These are phyloP conservation scores for Capitella teleta DNA, from an alignment of 1,140 invertebrate species.

Conservation along the genomic window DNA sequence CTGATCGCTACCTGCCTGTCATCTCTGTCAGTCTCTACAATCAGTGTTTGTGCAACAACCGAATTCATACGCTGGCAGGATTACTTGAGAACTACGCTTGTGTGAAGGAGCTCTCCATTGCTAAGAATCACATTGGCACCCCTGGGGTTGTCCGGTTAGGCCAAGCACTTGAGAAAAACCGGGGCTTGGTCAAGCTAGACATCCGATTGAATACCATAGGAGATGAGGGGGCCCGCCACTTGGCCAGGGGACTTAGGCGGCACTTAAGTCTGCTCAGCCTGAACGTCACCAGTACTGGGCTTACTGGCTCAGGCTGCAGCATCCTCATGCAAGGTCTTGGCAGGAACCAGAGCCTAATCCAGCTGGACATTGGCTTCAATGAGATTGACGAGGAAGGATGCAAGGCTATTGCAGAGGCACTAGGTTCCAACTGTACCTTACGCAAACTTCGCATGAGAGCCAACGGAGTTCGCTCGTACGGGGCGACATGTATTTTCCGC, in stretches of 20 bases:
- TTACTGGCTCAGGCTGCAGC: constrained; percentile 2
- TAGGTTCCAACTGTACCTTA: background rate
- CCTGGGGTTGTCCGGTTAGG: background rate
- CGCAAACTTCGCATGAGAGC: constrained; percentile 2
- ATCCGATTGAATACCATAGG: constrained; percentile 29
- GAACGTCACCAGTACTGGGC: constrained; percentile 28
- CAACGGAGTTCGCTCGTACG: constrained; percentile 20
- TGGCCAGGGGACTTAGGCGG: constrained; percentile 21
- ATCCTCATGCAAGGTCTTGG: constrained; percentile 5
- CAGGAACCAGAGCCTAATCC: constrained; percentile 4
- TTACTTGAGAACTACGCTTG: constrained; percentile 5
- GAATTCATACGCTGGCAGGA: background rate
- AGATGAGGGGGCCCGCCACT: constrained; percentile 19
- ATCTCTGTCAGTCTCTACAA: constrained; percentile 2
- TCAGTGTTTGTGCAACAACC: background rate
- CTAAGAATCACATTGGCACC: constrained; percentile 8
- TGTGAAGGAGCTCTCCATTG: constrained; percentile 10
- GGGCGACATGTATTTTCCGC: constrained; percentile 18
- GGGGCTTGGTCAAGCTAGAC: constrained; percentile 18
- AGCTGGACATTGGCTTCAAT: constrained; percentile 13
- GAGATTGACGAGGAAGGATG: constrained; percentile 5
- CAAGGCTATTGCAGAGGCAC: constrained; percentile 4
- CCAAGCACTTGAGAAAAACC: constrained; percentile 4
- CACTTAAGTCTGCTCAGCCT: constrained; percentile 23
- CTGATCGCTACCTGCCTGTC: constrained; percentile 1